Base-by-base conservation (phyloP, 1,140 invertebrate genomes). In the Melitaea cinxia region DNA sequence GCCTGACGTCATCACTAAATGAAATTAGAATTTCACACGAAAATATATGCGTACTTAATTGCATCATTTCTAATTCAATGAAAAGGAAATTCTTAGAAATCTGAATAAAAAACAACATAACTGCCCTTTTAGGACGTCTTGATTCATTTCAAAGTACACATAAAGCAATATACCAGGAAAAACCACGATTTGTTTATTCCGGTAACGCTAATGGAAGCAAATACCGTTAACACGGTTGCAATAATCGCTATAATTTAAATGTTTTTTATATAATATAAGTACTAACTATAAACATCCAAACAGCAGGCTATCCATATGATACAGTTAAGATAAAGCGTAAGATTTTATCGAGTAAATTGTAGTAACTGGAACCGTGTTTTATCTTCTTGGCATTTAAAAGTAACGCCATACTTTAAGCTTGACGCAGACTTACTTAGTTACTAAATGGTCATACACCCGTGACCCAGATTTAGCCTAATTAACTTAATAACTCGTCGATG, bases 321-420 rank as follows among this genome's bases (percentile, higher is more conserved):
- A 10, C 30, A 33, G 30, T 33, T 33, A 7, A 42, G 15, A 42
- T 42, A 42, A 42, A 42, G 6, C 15, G 37, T 7, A 42, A 42
- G 37, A 42, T 42, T 17, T 42, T 42, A 42, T 42, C 37, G 6
- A 33, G 6, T 33, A 42, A 42, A 15, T 42, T 9, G 37, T 17
- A 42, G 37, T 42, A 42, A 42, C 37, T 42, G 6, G 37, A 42
- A 17, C 15, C 37, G 7, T 42, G 37, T 17, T 42, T 42, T 42
- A 42, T 42, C 37, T 42, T 42, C 37, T 42, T 42, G 37, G 15
- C 37, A 42, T 42, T 42, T 42, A 42, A 42, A 42, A 42, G 37
- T 17, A 42, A 42, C 37, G 37, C 37, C 14, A 42, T 42, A 42
- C 17, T 42, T 42, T 42, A 42, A 42, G 37, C 37, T 42, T 15